Base-by-base conservation (phyloP, 2,113 vertebrate genomes). In the Setophaga petechia region DNA sequence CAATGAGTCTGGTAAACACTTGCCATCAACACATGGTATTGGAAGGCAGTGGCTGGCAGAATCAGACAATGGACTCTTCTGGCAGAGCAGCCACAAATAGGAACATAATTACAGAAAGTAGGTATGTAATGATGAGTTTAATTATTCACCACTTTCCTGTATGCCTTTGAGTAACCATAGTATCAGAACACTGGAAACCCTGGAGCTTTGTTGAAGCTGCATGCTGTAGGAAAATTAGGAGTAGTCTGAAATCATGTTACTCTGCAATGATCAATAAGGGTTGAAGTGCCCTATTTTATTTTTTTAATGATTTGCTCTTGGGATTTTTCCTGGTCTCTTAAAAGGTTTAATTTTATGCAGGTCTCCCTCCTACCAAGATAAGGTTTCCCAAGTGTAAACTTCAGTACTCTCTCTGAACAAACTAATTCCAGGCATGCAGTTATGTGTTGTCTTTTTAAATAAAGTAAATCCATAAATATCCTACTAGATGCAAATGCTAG, bases 11-110 rank as follows among this genome's bases (percentile, higher is more conserved):
- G 39, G 63, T 76, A 87, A 95, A 86, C 67, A 25, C 73, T 95
- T 95, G 54, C 57, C 55, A 66, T 87, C 71, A 92, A 55, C 55
- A 84, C 84, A 43, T 54, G 69, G 21, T 80, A 27, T 61, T 66
- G 81, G 73, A 95, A 94, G 68, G 90, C 41, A 54, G 89, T 23
- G 19, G 28, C 90, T 97, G 87, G 63, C 90, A 91, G 43, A 90
- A 55, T 74, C 87, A 74, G 71, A 93, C 62, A 71, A 79, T 83
- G 46, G 46, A 37, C 31, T 76, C 46, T 88, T 80, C 85, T 3
- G 0, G 31, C 74, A 74, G 66, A 84, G 37, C 67, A 89, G 59
- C 59, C 72, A 54, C 39, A 81, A 61, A 74, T 25, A 51, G 41
- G 21, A 91, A 21, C 43, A 3, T 63, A 81, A 84, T 88, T 94